Evolutionary conservation across 2,113 vertebrate species (phyloP).

Genomic region (Gobio gobio): DNA sequence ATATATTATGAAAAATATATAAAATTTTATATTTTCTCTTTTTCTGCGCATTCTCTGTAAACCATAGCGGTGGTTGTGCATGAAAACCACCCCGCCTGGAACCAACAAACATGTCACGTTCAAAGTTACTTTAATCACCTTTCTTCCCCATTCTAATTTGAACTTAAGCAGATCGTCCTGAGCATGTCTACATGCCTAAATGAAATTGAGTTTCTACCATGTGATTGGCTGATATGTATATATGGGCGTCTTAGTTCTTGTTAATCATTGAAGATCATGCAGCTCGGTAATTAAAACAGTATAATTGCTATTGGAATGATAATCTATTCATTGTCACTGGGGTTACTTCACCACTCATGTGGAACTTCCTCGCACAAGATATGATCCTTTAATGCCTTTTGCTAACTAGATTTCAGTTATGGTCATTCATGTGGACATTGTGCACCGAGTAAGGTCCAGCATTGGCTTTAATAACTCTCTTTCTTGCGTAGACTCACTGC

Average conservation of each 20-base stretch:
- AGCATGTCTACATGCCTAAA: no score
- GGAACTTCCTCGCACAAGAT: background rate
- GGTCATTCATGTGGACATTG: background rate
- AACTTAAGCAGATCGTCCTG: no score
- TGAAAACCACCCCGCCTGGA: no score
- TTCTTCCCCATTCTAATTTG: no score
- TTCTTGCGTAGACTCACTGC: conserved; percentile 3
- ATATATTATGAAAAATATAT: no score
- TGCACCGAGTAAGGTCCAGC: background rate
- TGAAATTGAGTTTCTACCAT: no score
- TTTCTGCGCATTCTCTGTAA: no score
- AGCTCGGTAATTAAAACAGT: conserved; percentile 5
- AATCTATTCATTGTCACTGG: background rate
- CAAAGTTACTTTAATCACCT: no score
- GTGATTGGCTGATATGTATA: no score
- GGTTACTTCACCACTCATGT: conserved; percentile 18
- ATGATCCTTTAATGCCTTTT: background rate
- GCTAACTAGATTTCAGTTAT: conserved; percentile 1
- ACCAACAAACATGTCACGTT: no score
- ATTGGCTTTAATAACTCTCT: background rate
- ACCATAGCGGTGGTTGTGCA: no score
- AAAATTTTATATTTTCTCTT: no score
- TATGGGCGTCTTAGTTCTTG: background rate
- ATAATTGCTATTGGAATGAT: conserved; percentile 7
- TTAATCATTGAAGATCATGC: background rate